A percentile compares a stretch with the other conserved stretches of the same genome.
Conservation (phyloP, 2,888 invertebrate species). For the Zygaena filipendulae region DNA sequence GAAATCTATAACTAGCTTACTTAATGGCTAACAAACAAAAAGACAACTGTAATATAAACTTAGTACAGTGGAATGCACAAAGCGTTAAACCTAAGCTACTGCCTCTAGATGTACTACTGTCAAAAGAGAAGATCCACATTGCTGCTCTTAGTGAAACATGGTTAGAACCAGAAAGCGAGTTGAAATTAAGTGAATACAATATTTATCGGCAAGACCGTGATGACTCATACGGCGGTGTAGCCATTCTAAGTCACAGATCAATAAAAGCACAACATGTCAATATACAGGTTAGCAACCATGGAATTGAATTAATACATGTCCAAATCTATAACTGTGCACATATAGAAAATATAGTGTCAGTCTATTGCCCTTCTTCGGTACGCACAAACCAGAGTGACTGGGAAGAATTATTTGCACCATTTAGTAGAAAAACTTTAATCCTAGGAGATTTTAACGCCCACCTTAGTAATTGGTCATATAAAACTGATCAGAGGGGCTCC, state of each 20-base stretch:
- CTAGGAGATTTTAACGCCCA: conserved; percentile 13
- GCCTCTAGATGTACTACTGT: conserved; percentile 2
- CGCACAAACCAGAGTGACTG: conserved; percentile 7
- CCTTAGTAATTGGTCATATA: conserved; percentile 12
- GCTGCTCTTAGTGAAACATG: conserved; percentile 16
- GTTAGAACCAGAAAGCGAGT: conserved; percentile 4
- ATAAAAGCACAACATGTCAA: conserved; percentile 2
- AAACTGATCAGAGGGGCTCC: conserved; percentile 11
- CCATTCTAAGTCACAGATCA: conserved; percentile 11
- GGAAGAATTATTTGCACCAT: conserved; percentile 2
- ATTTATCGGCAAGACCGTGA: conserved; percentile 8
- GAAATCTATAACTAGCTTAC: too few relatives aligned
- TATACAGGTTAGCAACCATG: conserved; percentile 3
- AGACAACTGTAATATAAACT: background rate
- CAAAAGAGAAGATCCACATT: conserved; percentile 15
- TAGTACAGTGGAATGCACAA: conserved; percentile 5
- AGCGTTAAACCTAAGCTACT: conserved; percentile 2
- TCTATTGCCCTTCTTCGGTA: conserved; percentile 14
- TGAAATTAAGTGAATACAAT: conserved; percentile 9
- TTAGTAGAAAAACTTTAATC: conserved; percentile 7
- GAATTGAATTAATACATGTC: conserved; percentile 10
- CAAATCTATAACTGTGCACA: conserved; percentile 7
- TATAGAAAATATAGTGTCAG: conserved; percentile 11
- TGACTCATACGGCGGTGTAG: conserved; percentile 14
- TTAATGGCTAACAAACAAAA: conserved; percentile 4